These are phyloP conservation scores for Calidris pugnax DNA, from an alignment of 2,113 vertebrate species.

Conservation along the genomic window DNA sequence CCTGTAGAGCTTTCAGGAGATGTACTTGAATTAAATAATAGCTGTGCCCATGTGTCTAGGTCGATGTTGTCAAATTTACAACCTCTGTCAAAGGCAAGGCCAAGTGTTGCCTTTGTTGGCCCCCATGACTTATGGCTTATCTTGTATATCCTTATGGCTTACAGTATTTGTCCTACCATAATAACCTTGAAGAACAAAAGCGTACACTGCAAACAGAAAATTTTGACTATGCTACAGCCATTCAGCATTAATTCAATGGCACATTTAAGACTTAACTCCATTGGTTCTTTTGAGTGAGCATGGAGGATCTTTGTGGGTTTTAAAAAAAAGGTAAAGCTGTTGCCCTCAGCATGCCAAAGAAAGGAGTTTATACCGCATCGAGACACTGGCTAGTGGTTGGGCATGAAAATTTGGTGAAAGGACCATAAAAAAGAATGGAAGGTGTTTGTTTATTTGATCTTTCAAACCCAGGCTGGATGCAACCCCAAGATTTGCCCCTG, in stretches of 20 bases:
- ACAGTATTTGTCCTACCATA: background rate
- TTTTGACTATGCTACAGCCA: background rate
- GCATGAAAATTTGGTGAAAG: background rate
- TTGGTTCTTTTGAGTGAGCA: background rate
- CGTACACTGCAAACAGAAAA: background rate
- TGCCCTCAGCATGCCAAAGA: background rate
- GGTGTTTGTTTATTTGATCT: background rate
- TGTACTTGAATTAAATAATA: conserved; percentile 23
- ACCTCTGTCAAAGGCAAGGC: conserved; percentile 23
- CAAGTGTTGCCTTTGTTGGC: background rate
- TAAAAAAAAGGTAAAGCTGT: background rate
- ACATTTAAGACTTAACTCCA: background rate
- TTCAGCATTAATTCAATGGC: background rate
- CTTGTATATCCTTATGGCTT: background rate
- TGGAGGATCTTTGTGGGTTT: background rate
- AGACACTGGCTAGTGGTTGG: background rate
- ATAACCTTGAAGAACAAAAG: background rate
- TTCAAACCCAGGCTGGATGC: background rate
- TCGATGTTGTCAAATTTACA: conserved; percentile 38
- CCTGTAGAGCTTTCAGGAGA: background rate
- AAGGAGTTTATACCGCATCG: background rate
- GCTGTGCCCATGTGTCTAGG: background rate
- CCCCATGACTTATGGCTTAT: background rate
- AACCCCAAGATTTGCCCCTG: background rate
- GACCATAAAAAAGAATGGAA: background rate